Base-by-base conservation (phyloP, 2,113 vertebrate species). In the Axis porcinus region DNA sequence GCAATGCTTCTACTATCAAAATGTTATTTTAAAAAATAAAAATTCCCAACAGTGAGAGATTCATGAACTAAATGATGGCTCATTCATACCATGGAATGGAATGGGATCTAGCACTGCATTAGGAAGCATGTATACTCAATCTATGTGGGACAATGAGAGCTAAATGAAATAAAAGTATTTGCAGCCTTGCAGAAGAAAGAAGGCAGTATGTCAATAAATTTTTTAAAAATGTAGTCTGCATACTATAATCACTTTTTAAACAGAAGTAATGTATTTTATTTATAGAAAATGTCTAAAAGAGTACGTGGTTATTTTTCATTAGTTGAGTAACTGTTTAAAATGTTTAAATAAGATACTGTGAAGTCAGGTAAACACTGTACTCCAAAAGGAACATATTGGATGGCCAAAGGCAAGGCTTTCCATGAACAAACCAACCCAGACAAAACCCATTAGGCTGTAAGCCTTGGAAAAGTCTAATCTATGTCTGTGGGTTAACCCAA, bases 321-420 rank as follows among this genome's bases (percentile, higher is more conserved):
- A 67, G 36, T 58, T 89, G n/a, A 13, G 19, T 84, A n/a, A 70
- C 58, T n/a, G 27, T 50, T 82, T 54, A 50, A 91, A 91, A 89
- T 85, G 27, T 64, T 13, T 60, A 94, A 57, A 91, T 40, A 94
- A 50, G 36, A 85, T 16, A 54, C 21, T 52, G 27, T 45, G 74
- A 92, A 85, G 45, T 89, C 58, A 95, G 27, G 52, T 91, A 83
- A 95, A 97, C 36, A n/a, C 30, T 88, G 40, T 9, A 82, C 79
- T 40, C 89, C 83, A 70, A 21, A 36, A 58, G 47, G 16, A 92
- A 55, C 43, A 43, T 45, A 23, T 76, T n/a, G 62, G 58, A 86
- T 1, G 1, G 19, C 85, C 79, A 45, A 23, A 16, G 17, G 64
- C 70, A 76, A 94, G 57, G 40, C 78, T 94, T 50, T 12, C 7